phyloP scores from a whole-genome alignment of 2,797 vertebrate species.

The Enteromius trimaculatus region DNA sequence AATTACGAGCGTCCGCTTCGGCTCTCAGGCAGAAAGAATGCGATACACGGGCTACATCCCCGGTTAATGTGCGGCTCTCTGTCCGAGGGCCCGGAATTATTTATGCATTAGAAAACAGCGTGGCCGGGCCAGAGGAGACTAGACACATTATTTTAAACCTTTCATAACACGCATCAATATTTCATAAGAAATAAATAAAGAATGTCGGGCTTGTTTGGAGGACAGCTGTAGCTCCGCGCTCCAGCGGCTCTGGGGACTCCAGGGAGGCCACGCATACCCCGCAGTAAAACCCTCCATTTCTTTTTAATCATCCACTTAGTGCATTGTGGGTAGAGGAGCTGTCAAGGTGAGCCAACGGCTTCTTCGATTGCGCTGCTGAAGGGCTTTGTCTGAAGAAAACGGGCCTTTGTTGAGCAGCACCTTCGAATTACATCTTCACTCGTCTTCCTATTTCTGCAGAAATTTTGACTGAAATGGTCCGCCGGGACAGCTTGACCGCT shows the following conservation, averaged over 20 bases:
- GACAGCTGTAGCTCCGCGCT: slow-evolving; percentile 98
- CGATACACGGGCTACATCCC: slow-evolving; percentile 91
- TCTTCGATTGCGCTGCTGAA: slow-evolving; percentile 65
- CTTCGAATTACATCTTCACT: slow-evolving; percentile 58
- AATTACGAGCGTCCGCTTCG: slow-evolving; percentile 98
- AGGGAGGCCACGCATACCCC: slow-evolving; percentile 92
- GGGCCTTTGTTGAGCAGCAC: slow-evolving; percentile 36
- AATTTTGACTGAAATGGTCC: neutral
- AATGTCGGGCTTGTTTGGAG: slow-evolving; percentile 98
- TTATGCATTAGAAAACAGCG: slow-evolving; percentile 99
- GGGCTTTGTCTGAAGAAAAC: slow-evolving; percentile 67
- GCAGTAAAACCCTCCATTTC: slow-evolving; percentile 98
- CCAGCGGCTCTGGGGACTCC: slow-evolving; percentile 88
- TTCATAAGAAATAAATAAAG: slow-evolving; percentile 99
- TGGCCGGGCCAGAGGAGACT: slow-evolving; percentile 82
- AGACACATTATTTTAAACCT: slow-evolving; percentile 99
- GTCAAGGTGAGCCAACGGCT: slow-evolving; percentile 90
- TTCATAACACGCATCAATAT: slow-evolving; percentile 99
- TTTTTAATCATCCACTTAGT: slow-evolving; percentile 99
- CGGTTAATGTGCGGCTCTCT: slow-evolving; percentile 86
- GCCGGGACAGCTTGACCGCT: slow-evolving; percentile 46
- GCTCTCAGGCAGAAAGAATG: slow-evolving; percentile 99
- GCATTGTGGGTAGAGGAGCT: slow-evolving; percentile 92
- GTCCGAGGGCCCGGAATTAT: slow-evolving; percentile 93
- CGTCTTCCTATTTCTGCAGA: slow-evolving; percentile 22